A percentile compares a stretch with the other conserved stretches of the same genome.
Conservation (phyloP, 1,140 invertebrate genomes). For the Idris sp. region DNA sequence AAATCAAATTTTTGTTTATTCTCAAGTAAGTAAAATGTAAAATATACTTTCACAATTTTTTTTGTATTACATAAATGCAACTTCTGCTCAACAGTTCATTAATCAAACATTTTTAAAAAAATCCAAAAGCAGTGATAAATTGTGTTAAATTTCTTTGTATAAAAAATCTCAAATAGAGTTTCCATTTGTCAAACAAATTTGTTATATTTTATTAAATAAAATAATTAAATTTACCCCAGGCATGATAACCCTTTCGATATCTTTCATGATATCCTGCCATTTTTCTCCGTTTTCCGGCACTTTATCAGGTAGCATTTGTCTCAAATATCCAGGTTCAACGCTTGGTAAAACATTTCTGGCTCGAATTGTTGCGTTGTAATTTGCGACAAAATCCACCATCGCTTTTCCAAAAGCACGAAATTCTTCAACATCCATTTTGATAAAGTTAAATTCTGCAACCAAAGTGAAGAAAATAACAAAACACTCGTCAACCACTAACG, state of each 20-base stretch:
- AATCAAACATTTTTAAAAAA: no score
- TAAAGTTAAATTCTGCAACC: neutral
- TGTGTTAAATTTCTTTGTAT: no score
- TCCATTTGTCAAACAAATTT: no score
- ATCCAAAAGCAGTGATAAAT: no score
- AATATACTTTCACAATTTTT: no score
- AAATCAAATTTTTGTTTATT: no score
- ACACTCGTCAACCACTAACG: neutral
- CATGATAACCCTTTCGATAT: conserved; percentile 90
- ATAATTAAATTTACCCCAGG: conserved; percentile 83
- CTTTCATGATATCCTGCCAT: conserved; percentile 90
- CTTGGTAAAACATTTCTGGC: conserved; percentile 84
- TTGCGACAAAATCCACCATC: conserved; percentile 95
- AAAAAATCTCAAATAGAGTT: no score
- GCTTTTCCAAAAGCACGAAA: conserved; percentile 91
- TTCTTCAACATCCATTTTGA: conserved; percentile 87
- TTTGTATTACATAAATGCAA: no score
- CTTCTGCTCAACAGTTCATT: no score
- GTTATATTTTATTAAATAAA: no score
- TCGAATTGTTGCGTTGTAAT: conserved; percentile 88
- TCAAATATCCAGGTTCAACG: conserved; percentile 88
- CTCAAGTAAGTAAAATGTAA: no score
- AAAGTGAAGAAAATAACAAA: neutral
- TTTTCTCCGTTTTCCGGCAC: conserved; percentile 87
- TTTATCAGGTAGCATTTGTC: conserved; percentile 84